phyloP scores from a whole-genome alignment of 2,797 vertebrate species.

The Aphelocoma californica region DNA sequence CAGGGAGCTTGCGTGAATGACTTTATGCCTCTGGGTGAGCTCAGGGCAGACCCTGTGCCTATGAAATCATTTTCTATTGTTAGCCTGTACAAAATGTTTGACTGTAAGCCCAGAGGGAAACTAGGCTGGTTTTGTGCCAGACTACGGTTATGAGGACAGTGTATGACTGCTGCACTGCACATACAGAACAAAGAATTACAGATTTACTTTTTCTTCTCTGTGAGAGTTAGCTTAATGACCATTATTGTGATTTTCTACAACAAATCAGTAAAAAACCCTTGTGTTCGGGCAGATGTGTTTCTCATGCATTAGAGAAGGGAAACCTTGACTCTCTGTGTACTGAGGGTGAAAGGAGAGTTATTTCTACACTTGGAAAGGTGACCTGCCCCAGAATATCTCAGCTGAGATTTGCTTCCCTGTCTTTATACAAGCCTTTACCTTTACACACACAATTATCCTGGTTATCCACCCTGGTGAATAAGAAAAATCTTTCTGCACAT shows the following conservation, averaged over 20 bases:
- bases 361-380: not conserved
- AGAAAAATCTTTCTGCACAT: not conserved
- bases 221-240: not conserved
- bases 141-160: not conserved
- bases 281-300: not conserved
- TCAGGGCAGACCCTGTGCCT: slow-evolving; percentile 38
- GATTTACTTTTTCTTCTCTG: not conserved
- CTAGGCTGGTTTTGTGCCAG: slow-evolving; percentile 9
- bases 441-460: not conserved
- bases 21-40: slow-evolving; percentile 40
- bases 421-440: not conserved
- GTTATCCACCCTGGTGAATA: not conserved
- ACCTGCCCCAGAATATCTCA: not conserved
- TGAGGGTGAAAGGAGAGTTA: not conserved
- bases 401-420: not conserved
- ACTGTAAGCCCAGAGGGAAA: slow-evolving; percentile 28
- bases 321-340: not conserved
- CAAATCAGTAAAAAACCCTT: not conserved
- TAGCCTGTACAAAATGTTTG: slow-evolving; percentile 52
- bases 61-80: slow-evolving; percentile 67
- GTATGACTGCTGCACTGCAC: not conserved
- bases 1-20: not conserved
- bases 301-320: not conserved
- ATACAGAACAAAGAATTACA: slow-evolving; percentile 35
- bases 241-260: not conserved